Conservation (phyloP, 2,797 vertebrate genomes). For the Amblyopsis hoosieri region DNA sequence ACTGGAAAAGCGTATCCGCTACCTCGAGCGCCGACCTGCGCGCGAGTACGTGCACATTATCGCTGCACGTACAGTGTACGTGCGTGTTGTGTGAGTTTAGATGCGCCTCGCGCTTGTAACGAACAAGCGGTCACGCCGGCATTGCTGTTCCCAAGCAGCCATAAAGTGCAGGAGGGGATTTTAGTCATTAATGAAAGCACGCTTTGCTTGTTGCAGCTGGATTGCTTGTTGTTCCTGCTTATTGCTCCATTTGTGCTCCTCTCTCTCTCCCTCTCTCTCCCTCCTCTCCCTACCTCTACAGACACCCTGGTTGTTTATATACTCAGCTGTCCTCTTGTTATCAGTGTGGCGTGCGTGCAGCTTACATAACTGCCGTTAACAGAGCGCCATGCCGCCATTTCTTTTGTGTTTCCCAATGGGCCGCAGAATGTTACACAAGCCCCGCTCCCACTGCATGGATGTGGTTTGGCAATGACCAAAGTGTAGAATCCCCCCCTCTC, state of each 20-base stretch:
- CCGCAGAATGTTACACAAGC: slow-evolving; percentile 55
- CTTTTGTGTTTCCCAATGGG: slow-evolving; percentile 53
- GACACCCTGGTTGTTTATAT: slow-evolving; percentile 55
- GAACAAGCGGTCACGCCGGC: slow-evolving; percentile 22
- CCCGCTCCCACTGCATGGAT: slow-evolving; percentile 35
- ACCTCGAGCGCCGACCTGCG: too few relatives aligned
- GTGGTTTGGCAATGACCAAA: slow-evolving; percentile 55
- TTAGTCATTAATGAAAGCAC: slow-evolving; percentile 52
- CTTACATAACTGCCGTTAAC: too few relatives aligned
- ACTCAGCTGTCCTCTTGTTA: slow-evolving; percentile 52
- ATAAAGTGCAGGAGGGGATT: slow-evolving; percentile 54
- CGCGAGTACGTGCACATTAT: not conserved
- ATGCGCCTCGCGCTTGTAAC: not conserved
- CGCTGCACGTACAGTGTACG: not conserved
- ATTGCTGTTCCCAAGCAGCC: slow-evolving; percentile 50
- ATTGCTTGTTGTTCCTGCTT: slow-evolving; percentile 41
- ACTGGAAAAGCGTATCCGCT: too few relatives aligned
- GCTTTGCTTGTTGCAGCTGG: slow-evolving; percentile 40
- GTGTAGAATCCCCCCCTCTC: slow-evolving; percentile 24
- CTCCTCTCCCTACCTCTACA: slow-evolving; percentile 29
- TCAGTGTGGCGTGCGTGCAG: slow-evolving; percentile 14
- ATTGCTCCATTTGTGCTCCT: slow-evolving; percentile 5
- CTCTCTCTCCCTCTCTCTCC: slow-evolving; percentile 24
- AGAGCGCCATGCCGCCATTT: too few relatives aligned
- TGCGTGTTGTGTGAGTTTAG: slow-evolving; percentile 13